These are phyloP conservation scores for Tachycineta bicolor DNA, from an alignment of 2,113 vertebrate genomes.

Conservation along the genomic window DNA sequence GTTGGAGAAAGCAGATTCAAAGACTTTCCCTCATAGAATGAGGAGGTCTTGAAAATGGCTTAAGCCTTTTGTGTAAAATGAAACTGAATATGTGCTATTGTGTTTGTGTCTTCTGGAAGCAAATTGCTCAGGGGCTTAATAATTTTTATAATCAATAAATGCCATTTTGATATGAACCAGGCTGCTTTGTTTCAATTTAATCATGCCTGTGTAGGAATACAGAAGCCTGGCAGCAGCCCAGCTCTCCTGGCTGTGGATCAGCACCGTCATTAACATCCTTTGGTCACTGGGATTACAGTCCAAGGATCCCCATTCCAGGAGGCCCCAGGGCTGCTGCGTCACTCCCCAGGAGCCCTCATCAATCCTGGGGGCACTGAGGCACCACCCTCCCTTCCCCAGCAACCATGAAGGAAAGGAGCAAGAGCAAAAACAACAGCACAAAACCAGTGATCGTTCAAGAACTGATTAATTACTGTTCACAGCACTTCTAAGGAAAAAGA, in stretches of 20 bases:
- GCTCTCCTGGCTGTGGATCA: background rate
- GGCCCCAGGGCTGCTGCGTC: background rate
- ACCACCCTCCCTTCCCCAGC: too few species aligned
- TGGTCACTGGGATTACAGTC: background rate
- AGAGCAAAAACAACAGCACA: background rate
- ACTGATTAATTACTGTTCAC: background rate
- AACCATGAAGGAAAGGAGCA: background rate
- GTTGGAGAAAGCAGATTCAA: background rate
- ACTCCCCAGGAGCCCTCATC: background rate
- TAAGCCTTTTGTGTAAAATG: background rate
- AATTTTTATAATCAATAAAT: constrained; percentile 26
- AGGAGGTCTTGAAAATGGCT: background rate
- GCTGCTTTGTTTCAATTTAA: background rate
- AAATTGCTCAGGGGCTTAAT: background rate
- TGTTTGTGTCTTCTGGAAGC: background rate
- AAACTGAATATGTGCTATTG: background rate
- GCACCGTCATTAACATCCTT: background rate
- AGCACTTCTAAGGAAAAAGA: background rate
- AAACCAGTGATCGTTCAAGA: background rate
- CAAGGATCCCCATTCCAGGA: background rate
- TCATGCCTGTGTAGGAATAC: background rate
- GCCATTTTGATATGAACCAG: background rate
- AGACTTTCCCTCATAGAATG: background rate
- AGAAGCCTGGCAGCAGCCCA: background rate
- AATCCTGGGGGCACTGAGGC: background rate